Evolutionary conservation across 2,113 vertebrate species (phyloP).

Genomic region (Pedionomus torquatus): DNA sequence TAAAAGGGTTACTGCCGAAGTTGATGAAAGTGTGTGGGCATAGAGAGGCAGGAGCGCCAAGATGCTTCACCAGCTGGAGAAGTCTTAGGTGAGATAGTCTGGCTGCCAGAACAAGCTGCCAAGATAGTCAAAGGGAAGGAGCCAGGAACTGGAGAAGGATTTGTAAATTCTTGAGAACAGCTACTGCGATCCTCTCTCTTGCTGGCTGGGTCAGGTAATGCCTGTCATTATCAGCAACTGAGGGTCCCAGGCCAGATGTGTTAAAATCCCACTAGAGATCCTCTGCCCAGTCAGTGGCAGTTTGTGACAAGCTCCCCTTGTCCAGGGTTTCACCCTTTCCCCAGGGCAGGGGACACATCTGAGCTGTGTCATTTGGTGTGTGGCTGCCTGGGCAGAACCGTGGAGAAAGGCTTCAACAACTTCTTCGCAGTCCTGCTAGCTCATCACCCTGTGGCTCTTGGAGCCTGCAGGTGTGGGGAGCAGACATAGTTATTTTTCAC

Average conservation of each 20-base stretch:
- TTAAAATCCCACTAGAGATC: neutral
- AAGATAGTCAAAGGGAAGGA: conserved; percentile 68
- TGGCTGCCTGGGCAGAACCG: neutral
- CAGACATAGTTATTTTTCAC: neutral
- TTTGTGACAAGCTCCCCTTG: neutral
- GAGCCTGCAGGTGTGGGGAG: neutral
- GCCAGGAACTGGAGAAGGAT: conserved; percentile 57
- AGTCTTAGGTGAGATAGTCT: conserved; percentile 65
- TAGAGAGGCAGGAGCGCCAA: conserved; percentile 56
- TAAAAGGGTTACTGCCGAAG: conserved; percentile 69
- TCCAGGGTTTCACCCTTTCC: neutral
- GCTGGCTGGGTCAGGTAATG: conserved; percentile 57
- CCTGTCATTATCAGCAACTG: conserved; percentile 22
- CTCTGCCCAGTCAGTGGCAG: neutral
- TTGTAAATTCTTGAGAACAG: conserved; percentile 57
- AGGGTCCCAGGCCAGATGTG: conserved; percentile 19
- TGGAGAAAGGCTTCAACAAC: neutral
- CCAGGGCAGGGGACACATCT: rapidly evolving
- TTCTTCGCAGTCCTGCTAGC: neutral
- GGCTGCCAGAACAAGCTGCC: conserved; percentile 69
- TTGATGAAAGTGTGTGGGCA: conserved; percentile 60
- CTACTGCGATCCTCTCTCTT: conserved; percentile 13
- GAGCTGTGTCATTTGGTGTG: rapidly evolving
- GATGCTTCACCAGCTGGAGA: conserved; percentile 67
- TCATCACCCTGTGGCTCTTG: neutral